phyloP scores from a whole-genome alignment of 2,888 invertebrate species.

The Augochlorella aurata region DNA sequence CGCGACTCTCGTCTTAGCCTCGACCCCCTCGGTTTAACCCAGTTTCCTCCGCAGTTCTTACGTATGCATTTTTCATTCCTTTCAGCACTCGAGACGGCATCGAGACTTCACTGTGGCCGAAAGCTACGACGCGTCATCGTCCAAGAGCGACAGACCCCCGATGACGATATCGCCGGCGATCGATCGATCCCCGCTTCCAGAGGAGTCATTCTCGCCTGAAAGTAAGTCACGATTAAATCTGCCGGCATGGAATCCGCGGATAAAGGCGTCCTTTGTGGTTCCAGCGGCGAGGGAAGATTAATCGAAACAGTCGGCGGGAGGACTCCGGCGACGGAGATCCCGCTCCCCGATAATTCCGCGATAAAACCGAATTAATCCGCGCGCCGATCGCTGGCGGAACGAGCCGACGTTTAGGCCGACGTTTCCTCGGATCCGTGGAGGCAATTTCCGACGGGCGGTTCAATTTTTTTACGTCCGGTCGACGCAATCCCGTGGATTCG shows the following conservation, averaged over 20 bases:
- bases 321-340: no score
- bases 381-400: no score
- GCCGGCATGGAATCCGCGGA: background rate
- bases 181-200: constrained; percentile 43
- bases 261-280: background rate
- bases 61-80: constrained; percentile 62
- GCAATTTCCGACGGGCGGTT: background rate
- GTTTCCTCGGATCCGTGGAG: background rate
- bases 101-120: constrained; percentile 67
- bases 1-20: constrained; percentile 11
- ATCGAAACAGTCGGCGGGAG: background rate
- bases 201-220: constrained; percentile 46
- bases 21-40: constrained; percentile 69
- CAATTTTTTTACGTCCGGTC: background rate
- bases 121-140: constrained; percentile 53
- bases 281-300: background rate
- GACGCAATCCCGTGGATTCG: background rate
- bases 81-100: constrained; percentile 76
- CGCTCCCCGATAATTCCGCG: no score
- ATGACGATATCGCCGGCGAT: constrained; percentile 49
- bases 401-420: background rate
- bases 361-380: background rate
- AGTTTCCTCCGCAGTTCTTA: constrained; percentile 48
- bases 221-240: constrained; percentile 50
- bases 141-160: constrained; percentile 44